Conservation (phyloP, 2,888 invertebrate genomes). For the Drosophila phalerata region DNA sequence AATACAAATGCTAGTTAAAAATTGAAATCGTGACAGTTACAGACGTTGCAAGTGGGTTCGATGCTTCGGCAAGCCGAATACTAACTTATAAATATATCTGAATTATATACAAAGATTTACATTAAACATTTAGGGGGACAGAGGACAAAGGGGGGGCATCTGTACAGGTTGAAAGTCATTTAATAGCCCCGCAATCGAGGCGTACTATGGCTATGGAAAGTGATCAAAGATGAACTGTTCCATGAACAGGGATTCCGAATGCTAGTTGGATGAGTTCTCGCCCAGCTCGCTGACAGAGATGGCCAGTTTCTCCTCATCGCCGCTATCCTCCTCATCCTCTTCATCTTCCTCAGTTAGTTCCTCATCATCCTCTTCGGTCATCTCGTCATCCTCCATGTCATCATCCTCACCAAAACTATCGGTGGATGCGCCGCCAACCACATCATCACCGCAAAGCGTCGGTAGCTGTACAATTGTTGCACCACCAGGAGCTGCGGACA, state of each 20-base stretch:
- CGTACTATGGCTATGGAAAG: constrained; percentile 74
- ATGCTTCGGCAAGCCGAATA: constrained; percentile 47
- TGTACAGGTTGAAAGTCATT: constrained; percentile 37
- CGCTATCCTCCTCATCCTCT: constrained; percentile 76
- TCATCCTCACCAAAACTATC: constrained; percentile 75
- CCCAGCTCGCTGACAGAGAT: constrained; percentile 82
- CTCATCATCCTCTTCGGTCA: constrained; percentile 76
- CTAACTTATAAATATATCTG: constrained; percentile 37
- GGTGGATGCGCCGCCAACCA: constrained; percentile 42
- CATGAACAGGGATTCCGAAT: constrained; percentile 85
- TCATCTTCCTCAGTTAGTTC: constrained; percentile 77
- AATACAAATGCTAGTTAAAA: background rate
- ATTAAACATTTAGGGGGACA: constrained; percentile 20
- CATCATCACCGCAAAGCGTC: constrained; percentile 23
- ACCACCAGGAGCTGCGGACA: constrained; percentile 71
- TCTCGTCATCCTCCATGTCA: constrained; percentile 77
- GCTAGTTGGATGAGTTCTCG: constrained; percentile 84
- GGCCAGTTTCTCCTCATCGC: constrained; percentile 84
- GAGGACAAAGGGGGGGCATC: constrained; percentile 2
- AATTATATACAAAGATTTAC: constrained; percentile 56
- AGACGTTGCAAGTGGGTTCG: constrained; percentile 27
- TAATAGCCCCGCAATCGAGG: constrained; percentile 29
- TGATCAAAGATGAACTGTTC: constrained; percentile 85
- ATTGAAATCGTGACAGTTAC: background rate
- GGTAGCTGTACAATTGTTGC: constrained; percentile 71